Evolutionary conservation across 2,797 vertebrate species (phyloP).

Genomic region (Bucorvus abyssinicus): DNA sequence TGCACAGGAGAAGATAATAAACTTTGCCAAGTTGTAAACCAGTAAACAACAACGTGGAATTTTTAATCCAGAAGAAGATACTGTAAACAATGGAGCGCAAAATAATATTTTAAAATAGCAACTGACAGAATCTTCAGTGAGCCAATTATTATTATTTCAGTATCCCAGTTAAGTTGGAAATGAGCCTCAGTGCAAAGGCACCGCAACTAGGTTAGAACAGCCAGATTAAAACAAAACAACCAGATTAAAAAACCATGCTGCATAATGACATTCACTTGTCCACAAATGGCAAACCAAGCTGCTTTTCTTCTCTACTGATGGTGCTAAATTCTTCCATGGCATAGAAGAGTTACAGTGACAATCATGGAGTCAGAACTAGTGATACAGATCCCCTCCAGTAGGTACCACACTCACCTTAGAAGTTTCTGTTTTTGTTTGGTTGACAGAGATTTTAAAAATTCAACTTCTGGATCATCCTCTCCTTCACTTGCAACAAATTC

Average conservation of each 20-base stretch:
- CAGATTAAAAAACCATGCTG: not conserved
- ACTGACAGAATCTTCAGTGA: not conserved
- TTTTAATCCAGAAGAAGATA: not conserved
- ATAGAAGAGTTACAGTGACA: not conserved
- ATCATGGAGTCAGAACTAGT: not conserved
- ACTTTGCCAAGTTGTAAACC: not conserved
- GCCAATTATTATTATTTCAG: not conserved
- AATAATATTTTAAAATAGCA: not conserved
- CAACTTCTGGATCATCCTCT: constrained; percentile 96
- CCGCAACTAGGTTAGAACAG: not conserved
- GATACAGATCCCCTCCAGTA: not conserved
- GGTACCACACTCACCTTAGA: constrained; percentile 81
- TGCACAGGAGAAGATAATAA: not conserved
- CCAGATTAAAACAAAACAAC: not conserved
- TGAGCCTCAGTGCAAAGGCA: not conserved
- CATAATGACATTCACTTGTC: not conserved
- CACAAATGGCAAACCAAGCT: not conserved
- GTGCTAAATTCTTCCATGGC: not conserved
- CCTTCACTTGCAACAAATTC: constrained; percentile 93
- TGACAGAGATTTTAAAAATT: constrained; percentile 95
- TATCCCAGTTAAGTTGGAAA: not conserved
- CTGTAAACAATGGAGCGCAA: not conserved
- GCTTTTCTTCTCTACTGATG: not conserved
- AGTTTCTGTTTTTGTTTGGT: constrained; percentile 98
- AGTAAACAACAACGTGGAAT: not conserved